These are phyloP conservation scores for Liolophura sinensis DNA, from an alignment of 1,140 invertebrate species.

Conservation along the genomic window DNA sequence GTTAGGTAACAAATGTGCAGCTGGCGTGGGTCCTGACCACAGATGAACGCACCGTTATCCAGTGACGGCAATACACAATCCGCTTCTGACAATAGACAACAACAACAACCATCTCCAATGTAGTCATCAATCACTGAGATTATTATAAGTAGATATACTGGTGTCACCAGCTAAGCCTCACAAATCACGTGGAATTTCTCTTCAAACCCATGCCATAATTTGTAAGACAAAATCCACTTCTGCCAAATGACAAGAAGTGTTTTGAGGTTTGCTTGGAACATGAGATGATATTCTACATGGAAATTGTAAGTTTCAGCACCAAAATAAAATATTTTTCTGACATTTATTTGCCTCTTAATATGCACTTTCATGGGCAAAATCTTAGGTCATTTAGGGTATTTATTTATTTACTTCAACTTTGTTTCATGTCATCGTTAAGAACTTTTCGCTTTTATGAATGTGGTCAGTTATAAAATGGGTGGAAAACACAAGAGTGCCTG, in stretches of 20 bases:
- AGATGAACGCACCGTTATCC: conserved; percentile 33
- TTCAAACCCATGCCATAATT: background rate
- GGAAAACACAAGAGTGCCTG: too few relatives aligned
- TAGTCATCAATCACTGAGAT: background rate
- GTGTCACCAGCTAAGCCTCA: background rate
- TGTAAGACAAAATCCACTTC: background rate
- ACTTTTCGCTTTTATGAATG: too few relatives aligned
- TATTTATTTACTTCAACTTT: too few relatives aligned
- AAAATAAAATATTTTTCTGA: too few relatives aligned
- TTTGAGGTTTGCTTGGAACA: too few relatives aligned
- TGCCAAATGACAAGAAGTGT: background rate
- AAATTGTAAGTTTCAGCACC: too few relatives aligned
- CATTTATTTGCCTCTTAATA: too few relatives aligned
- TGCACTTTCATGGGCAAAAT: too few relatives aligned
- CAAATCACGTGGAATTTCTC: background rate
- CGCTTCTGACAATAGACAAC: conserved; percentile 24
- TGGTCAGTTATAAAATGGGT: too few relatives aligned
- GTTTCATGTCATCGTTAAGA: too few relatives aligned
- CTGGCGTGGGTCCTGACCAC: conserved; percentile 13
- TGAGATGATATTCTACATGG: too few relatives aligned
- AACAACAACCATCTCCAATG: conserved; percentile 1
- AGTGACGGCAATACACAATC: conserved; percentile 34
- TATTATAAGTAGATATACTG: background rate
- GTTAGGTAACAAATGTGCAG: conserved; percentile 24
- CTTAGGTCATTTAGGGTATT: too few relatives aligned